Evolutionary conservation across 2,888 invertebrate genomes (phyloP), one percentile per base, ranked within the genome.

Genomic region (Apantesis nais): DNA sequence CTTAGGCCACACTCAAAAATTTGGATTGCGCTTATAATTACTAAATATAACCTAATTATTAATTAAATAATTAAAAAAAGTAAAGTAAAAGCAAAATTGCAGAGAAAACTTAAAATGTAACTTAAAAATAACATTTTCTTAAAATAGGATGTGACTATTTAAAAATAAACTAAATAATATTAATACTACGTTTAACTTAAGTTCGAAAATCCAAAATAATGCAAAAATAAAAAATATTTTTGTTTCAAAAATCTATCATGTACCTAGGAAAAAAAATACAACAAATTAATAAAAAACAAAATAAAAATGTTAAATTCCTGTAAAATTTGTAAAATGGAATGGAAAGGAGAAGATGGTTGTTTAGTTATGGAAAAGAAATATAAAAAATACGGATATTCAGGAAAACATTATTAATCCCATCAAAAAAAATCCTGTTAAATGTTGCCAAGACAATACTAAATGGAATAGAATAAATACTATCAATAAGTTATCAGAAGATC

Each of bases 231-330:
- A 16, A 34, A n/a, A 16, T 31, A 1, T 34, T 34, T 62, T 68
- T 87, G n/a, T n/a, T n/a, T n/a, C 87, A 93, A 89, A 93, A 94
- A 83, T 94, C 93, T 86, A 94, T 89, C 95, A 94, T 93, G 94
- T 93, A 94, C 94, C 94, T 94, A 89, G 8, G 79, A 80, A 67
- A 68, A 82, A 84, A 85, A 80, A 79, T 68, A 72, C 78, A 76
- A 67, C 74, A 68, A 78, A 74, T 72, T 22, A 41, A 9, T 29
- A 29, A 29, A 29, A 29, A 55, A n/a, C 7, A 5, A 58, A 58
- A 44, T 44, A 44, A 14, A 58, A 29, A 58, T 3, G 58, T 16
- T 11, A 1, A 1, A 55, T 12, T 16, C 16, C 8, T 16, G 29
- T 14, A 29, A 55, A 55, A n/a, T 12, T n/a, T n/a, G n/a, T n/a